Percentiles rank a stretch among this genome's conserved stretches.
phyloP scores from a whole-genome alignment of 2,888 invertebrate species.

The Synanthedon tipuliformis region DNA sequence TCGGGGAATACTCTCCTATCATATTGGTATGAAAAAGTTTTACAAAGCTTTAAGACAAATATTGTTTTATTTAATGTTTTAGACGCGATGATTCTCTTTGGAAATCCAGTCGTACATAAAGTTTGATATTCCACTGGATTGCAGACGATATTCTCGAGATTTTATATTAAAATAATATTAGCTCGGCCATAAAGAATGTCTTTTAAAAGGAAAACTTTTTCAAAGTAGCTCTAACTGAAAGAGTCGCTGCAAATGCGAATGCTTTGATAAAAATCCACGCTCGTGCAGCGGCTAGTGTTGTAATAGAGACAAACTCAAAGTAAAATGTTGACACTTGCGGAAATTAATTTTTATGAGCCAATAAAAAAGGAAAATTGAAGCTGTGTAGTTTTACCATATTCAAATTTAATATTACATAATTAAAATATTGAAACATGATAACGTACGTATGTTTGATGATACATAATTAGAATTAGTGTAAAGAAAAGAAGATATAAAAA shows the following conservation, averaged over 20 bases:
- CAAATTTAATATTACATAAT: too few relatives aligned
- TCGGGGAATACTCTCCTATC: slow-evolving; percentile 19
- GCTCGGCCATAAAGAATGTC: not conserved
- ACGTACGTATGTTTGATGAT: too few relatives aligned
- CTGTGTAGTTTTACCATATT: too few relatives aligned
- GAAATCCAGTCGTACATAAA: not conserved
- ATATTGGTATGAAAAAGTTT: slow-evolving; percentile 32
- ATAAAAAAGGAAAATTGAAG: too few relatives aligned
- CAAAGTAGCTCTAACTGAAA: not conserved
- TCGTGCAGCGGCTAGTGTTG: slow-evolving; percentile 23
- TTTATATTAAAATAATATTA: too few relatives aligned
- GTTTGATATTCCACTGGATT: not conserved
- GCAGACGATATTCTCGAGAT: too few relatives aligned
- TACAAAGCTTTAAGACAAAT: slow-evolving; percentile 18
- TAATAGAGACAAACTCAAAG: slow-evolving; percentile 29
- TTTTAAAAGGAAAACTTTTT: not conserved
- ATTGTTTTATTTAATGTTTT: slow-evolving; percentile 14
- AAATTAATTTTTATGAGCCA: too few relatives aligned
- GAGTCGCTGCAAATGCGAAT: slow-evolving; percentile 28
- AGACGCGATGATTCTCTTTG: not conserved
- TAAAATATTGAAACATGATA: too few relatives aligned
- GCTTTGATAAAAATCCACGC: slow-evolving; percentile 39
- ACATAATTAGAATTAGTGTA: too few relatives aligned
- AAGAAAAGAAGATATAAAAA: too few relatives aligned
- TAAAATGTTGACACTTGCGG: slow-evolving; percentile 14